A percentile compares a stretch with the other conserved stretches of the same genome.
phyloP scores from a whole-genome alignment of 2,797 vertebrate species.

The Mormyrus proboscirostris region DNA sequence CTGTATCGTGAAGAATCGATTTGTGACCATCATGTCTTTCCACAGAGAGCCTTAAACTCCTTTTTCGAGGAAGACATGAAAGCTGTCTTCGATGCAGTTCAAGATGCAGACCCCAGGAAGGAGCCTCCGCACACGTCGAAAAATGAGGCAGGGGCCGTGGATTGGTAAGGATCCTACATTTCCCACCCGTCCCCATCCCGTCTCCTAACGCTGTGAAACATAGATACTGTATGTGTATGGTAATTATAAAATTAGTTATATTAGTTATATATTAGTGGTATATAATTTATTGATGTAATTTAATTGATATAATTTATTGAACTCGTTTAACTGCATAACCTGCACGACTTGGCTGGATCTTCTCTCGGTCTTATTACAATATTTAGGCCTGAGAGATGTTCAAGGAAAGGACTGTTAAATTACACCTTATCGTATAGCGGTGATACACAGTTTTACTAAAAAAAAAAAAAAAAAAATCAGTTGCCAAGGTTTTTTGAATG shows the following conservation, averaged over 20 bases:
- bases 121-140: constrained; percentile 24
- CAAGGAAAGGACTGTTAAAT: background rate
- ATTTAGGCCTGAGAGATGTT: background rate
- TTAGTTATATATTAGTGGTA: too few species aligned
- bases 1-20: background rate
- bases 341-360: background rate
- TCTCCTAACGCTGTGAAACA: background rate
- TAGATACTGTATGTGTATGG: background rate
- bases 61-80: constrained; percentile 75
- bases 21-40: background rate
- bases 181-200: background rate
- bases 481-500: too few species aligned
- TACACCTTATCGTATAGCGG: background rate
- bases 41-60: constrained; percentile 76
- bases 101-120: constrained; percentile 36
- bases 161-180: constrained; percentile 38
- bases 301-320: background rate
- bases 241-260: background rate
- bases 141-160: constrained; percentile 41
- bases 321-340: background rate
- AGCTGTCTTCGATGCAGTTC: constrained; percentile 49
- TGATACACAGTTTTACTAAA: background rate
- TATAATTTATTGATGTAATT: background rate
- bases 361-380: background rate
- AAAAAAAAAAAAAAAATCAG: too few species aligned